Evolutionary conservation across 2,113 vertebrate species (phyloP), one percentile per base, ranked within the genome.

Genomic region (Charadrius vociferus): DNA sequence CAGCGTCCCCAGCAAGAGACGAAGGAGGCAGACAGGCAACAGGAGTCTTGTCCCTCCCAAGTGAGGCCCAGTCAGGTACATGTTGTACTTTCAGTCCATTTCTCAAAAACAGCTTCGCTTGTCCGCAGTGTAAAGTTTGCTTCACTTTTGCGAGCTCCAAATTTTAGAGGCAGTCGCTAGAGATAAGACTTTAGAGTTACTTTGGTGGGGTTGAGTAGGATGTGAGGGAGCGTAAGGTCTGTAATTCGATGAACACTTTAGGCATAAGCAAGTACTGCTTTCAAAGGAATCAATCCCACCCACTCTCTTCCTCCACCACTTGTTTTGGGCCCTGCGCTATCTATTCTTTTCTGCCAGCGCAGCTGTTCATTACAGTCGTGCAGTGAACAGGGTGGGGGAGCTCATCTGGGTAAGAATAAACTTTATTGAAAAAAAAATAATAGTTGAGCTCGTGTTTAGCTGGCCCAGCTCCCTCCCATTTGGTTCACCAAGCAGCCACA

Each of bases 1-100:
- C 99, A 99, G 96, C 99, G 99, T 29, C 99, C 99, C 77, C 98
- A 98, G 52, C 98, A 98, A 89, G 98, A 99, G 75, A 79, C 80
- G 49, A 98, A 98, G 74, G 98, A 98, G 77, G 52, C n/a, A 7
- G 97, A 96, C 82, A 98, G 97, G 81, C 93, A 97, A 23, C 92
- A 96, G 14, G 97, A 98, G 34, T 88, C 97, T 2, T 96, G 70
- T 36, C 96, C 96, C 81, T 97, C 98, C 18, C 98, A 98, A 37
- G 91, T 95, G 56, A 97, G 83, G 63, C 83, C 97, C 49, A 90
- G 97, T 61, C 98, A 99, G 98, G 99, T 99, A 98, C 66, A 84
- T 1, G 0, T 36, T 21, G 22, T 61, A 1, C 32, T 88, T 55
- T 30, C 43, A 70, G 70, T 74, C 52, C 14, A 1, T 66, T 81